Conservation (phyloP, 64 coral and sea anemone species). For the Orbicella faveolata region DNA sequence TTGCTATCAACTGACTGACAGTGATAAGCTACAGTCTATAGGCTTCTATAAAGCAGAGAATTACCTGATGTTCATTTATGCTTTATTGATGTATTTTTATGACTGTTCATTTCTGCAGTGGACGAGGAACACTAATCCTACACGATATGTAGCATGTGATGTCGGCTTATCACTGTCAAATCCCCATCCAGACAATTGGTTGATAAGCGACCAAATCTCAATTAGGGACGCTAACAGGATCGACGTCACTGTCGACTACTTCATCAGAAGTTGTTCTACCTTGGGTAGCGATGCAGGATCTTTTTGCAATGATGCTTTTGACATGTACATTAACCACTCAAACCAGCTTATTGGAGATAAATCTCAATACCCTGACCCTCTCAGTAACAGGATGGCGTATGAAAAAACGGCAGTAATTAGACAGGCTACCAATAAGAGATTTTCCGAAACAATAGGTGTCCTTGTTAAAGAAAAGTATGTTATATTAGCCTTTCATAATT, state of each 20-base stretch:
- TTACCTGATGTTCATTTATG: too few relatives aligned
- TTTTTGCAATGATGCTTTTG: background rate
- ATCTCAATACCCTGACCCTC: background rate
- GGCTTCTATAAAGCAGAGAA: too few relatives aligned
- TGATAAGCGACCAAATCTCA: background rate
- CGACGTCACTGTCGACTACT: background rate
- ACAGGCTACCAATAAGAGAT: background rate
- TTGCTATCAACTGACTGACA: too few relatives aligned
- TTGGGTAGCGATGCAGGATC: background rate
- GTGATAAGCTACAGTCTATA: too few relatives aligned
- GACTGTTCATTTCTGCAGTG: too few relatives aligned
- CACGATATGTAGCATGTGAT: too few relatives aligned
- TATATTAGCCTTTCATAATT: background rate
- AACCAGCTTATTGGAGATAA: background rate
- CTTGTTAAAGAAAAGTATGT: background rate
- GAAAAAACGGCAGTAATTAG: background rate
- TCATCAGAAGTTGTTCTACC: background rate
- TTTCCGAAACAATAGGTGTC: background rate
- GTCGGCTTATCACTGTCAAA: too few relatives aligned
- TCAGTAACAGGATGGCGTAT: background rate
- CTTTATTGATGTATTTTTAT: too few relatives aligned
- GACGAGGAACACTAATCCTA: too few relatives aligned
- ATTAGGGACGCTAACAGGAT: background rate
- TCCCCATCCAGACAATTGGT: background rate
- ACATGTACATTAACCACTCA: background rate